phyloP scores from a whole-genome alignment of 2,113 vertebrate genomes.

The Ictalurus furcatus region DNA sequence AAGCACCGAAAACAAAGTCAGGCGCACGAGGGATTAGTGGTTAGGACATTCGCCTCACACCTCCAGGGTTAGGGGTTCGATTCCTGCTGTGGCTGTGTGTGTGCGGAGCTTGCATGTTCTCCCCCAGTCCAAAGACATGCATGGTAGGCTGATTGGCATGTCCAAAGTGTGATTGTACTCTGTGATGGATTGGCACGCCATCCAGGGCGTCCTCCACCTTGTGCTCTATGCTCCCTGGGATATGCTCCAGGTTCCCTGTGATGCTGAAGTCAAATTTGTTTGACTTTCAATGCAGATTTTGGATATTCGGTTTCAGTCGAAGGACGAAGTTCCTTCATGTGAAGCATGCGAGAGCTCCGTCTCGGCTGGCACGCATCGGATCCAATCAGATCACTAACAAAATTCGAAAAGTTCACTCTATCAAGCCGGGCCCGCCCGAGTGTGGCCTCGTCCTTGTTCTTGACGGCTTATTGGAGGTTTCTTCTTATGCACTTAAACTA shows the following conservation, averaged over 20 bases:
- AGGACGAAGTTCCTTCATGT: background rate
- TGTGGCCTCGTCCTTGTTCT: background rate
- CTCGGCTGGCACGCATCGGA: background rate
- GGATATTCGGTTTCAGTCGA: constrained; percentile 14
- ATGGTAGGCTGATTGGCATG: too few species aligned
- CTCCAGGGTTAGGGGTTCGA: too few species aligned
- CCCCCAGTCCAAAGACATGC: too few species aligned
- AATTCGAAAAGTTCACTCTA: background rate
- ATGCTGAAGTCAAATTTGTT: background rate
- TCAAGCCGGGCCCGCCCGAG: background rate
- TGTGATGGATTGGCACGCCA: too few species aligned
- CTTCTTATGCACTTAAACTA: constrained; percentile 31
- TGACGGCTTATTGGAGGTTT: constrained; percentile 27
- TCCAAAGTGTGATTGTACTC: too few species aligned
- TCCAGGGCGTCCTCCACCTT: too few species aligned
- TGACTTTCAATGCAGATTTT: constrained; percentile 21
- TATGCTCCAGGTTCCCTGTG: too few species aligned
- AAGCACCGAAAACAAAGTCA: constrained; percentile 23
- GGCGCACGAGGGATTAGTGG: too few species aligned
- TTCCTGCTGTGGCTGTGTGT: too few species aligned
- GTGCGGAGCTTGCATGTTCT: too few species aligned
- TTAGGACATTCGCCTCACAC: too few species aligned
- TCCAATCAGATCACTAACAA: constrained; percentile 3
- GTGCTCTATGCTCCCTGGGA: too few species aligned
- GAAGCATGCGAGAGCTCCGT: background rate